These are phyloP conservation scores for Athene cunicularia DNA, from an alignment of 2,113 vertebrate genomes.

Conservation along the genomic window DNA sequence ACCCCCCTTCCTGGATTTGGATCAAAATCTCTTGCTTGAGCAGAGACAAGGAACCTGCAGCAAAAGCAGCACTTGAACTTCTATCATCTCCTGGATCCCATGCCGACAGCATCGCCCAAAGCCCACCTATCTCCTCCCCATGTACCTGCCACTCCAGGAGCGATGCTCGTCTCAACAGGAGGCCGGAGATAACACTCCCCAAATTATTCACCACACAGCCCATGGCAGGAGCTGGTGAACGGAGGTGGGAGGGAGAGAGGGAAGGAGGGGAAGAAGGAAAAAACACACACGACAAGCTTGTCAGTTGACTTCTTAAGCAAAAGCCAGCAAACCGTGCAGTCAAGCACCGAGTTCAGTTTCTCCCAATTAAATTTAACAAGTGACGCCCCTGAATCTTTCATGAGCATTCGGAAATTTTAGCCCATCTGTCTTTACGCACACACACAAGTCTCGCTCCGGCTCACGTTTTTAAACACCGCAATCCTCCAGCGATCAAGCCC, in stretches of 20 bases:
- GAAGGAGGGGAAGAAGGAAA: not conserved
- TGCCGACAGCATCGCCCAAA: not conserved
- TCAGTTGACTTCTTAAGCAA: conserved; percentile 72
- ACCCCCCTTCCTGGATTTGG: not conserved
- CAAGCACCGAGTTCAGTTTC: conserved; percentile 59
- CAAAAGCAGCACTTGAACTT: not conserved
- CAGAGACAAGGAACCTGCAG: not conserved
- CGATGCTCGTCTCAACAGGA: not conserved
- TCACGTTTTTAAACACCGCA: not conserved
- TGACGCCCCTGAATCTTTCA: conserved; percentile 77
- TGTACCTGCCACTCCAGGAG: not conserved
- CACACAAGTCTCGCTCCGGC: not conserved
- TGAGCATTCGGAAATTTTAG: conserved; percentile 66
- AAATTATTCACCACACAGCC: not conserved
- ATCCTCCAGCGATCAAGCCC: not conserved
- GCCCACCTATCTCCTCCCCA: not conserved
- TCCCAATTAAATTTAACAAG: conserved; percentile 82
- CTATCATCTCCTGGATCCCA: not conserved
- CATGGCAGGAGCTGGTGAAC: not conserved
- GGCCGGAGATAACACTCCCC: not conserved
- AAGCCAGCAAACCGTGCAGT: conserved; percentile 61
- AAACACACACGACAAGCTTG: conserved; percentile 53
- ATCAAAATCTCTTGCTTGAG: not conserved
- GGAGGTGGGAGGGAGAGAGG: not conserved
- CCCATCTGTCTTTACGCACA: conserved; percentile 37